A percentile compares a stretch with the other conserved stretches of the same genome.
These are phyloP conservation scores for Spizaetus ornatus DNA, from an alignment of 2,113 vertebrate species.

Conservation along the genomic window DNA sequence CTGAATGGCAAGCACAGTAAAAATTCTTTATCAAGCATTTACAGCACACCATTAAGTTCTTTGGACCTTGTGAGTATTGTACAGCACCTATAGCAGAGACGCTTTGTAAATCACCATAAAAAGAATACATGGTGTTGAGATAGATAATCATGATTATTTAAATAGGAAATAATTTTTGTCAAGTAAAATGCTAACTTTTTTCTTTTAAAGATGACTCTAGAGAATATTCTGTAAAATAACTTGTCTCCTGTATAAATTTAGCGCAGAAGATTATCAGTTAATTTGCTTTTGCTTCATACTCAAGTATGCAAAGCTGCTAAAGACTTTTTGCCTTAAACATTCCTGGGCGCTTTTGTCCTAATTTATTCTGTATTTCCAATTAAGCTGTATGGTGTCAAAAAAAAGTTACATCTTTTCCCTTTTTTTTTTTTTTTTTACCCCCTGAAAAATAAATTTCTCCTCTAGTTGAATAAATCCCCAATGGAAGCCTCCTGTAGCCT, in stretches of 20 bases:
- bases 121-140: neutral
- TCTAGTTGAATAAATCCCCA: neutral
- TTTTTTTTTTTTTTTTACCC: too few species aligned
- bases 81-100: neutral
- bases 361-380: conserved; percentile 47
- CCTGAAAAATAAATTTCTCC: neutral
- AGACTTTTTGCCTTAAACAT: conserved; percentile 56
- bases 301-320: conserved; percentile 52
- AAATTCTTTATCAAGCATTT: neutral
- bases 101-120: neutral
- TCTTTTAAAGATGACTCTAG: neutral
- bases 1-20: neutral
- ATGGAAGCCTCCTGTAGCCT: neutral
- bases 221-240: neutral
- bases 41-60: neutral
- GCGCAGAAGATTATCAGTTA: conserved; percentile 26
- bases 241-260: conserved; percentile 30
- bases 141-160: neutral
- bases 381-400: neutral
- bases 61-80: neutral
- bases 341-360: conserved; percentile 26
- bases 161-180: neutral
- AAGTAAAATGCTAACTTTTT: neutral
- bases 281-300: conserved; percentile 20
- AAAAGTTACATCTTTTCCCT: neutral